Conservation (phyloP, 2,797 vertebrate species). For the Pelochelys cantorii region DNA sequence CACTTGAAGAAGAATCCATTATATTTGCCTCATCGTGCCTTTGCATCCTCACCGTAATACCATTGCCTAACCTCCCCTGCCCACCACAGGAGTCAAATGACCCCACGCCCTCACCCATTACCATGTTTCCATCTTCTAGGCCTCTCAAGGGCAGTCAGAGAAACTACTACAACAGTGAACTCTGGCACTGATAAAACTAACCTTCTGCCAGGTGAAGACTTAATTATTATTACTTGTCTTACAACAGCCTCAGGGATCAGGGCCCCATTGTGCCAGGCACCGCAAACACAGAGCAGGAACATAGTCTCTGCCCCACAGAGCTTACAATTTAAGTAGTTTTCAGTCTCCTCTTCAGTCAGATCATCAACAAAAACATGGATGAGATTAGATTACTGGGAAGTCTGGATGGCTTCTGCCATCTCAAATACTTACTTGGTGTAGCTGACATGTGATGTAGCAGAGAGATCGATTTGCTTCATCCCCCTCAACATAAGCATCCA, state of each 20-base stretch:
- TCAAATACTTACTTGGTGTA: conserved; percentile 86
- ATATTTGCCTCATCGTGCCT: no score
- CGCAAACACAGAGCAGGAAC: background rate
- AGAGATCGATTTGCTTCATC: conserved; percentile 83
- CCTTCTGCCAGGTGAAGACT: background rate
- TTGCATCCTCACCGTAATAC: no score
- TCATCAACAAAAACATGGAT: background rate
- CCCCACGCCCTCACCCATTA: no score
- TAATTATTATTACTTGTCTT: background rate
- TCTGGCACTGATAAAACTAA: background rate
- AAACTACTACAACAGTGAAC: no score
- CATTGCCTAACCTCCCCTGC: no score
- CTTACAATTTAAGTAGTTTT: background rate
- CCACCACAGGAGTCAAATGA: no score
- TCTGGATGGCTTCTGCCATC: background rate
- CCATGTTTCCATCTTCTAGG: no score
- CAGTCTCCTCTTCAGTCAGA: background rate
- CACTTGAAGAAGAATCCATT: no score
- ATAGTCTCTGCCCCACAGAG: background rate
- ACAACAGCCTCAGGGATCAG: background rate
- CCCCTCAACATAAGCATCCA: conserved; percentile 88
- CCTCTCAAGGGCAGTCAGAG: no score
- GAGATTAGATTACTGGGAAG: background rate
- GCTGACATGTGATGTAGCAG: conserved; percentile 91
- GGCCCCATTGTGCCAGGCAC: background rate